Percentiles rank a stretch among this genome's conserved stretches.
phyloP scores from a whole-genome alignment of 2,113 vertebrate species.

The Plecotus auritus region DNA sequence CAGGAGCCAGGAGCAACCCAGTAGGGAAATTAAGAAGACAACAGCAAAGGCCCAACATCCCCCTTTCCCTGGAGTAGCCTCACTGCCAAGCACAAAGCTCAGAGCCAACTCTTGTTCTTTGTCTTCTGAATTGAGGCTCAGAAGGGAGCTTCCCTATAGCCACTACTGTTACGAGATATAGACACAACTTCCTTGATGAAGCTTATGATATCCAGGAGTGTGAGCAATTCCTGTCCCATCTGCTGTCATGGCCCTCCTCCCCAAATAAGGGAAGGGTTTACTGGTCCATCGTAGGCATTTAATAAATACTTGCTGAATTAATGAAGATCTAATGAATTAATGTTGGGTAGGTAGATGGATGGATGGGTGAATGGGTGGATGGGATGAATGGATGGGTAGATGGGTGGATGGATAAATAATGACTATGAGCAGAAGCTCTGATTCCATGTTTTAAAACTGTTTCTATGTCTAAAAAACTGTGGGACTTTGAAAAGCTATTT shows the following conservation, averaged over 20 bases:
- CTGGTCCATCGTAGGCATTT: not conserved
- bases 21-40: not conserved
- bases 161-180: not conserved
- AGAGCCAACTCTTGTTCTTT: not conserved
- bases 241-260: not conserved
- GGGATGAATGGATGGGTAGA: no score
- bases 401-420: not conserved
- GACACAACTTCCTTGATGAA: not conserved
- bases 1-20: not conserved
- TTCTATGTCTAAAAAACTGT: not conserved
- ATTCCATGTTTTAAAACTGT: not conserved
- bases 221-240: not conserved
- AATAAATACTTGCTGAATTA: not conserved
- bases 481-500: not conserved
- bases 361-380: not conserved
- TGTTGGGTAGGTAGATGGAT: not conserved
- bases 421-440: not conserved
- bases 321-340: not conserved
- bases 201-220: accelerated
- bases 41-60: not conserved
- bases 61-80: not conserved
- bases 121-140: not conserved
- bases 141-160: not conserved
- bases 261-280: not conserved
- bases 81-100: not conserved